phyloP scores from a whole-genome alignment of 2,888 invertebrate species.

The Erebia palarica region DNA sequence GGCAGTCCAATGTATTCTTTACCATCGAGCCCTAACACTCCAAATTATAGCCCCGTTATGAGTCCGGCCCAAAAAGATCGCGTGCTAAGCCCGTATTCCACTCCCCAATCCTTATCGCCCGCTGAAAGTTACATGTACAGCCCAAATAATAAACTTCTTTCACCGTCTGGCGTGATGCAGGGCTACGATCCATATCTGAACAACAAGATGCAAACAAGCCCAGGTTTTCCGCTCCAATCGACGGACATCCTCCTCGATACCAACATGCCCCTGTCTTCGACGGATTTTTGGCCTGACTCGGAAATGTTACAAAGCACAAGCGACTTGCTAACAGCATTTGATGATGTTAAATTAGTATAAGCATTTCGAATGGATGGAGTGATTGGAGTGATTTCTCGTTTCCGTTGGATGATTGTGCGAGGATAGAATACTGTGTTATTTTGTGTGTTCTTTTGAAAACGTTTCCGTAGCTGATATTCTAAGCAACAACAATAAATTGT shows the following conservation, averaged over 20 bases:
- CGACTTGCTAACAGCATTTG: slow-evolving; percentile 69
- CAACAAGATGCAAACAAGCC: slow-evolving; percentile 72
- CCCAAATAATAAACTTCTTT: slow-evolving; percentile 57
- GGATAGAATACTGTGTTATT: slow-evolving; percentile 29
- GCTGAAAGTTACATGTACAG: slow-evolving; percentile 63
- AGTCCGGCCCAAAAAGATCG: slow-evolving; percentile 67
- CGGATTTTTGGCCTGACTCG: slow-evolving; percentile 68
- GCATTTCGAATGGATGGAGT: slow-evolving; percentile 27
- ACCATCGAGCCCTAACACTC: slow-evolving; percentile 63
- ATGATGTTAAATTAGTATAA: slow-evolving; percentile 70
- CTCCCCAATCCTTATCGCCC: slow-evolving; percentile 70
- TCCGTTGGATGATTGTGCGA: slow-evolving; percentile 39
- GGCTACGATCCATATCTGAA: slow-evolving; percentile 70
- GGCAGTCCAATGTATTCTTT: slow-evolving; percentile 67
- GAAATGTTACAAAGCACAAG: slow-evolving; percentile 66
- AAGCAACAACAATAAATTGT: not conserved
- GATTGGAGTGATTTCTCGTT: slow-evolving; percentile 41
- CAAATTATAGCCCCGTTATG: slow-evolving; percentile 65
- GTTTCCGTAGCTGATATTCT: slow-evolving; percentile 37
- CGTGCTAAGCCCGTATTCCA: slow-evolving; percentile 66
- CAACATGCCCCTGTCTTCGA: slow-evolving; percentile 54
- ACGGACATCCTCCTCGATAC: slow-evolving; percentile 62
- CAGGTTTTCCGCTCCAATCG: slow-evolving; percentile 56
- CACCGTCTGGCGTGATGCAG: slow-evolving; percentile 60
- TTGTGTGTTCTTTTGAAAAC: slow-evolving; percentile 33